These are phyloP conservation scores for Drusus annulatus DNA, from an alignment of 1,140 invertebrate species.

Conservation along the genomic window DNA sequence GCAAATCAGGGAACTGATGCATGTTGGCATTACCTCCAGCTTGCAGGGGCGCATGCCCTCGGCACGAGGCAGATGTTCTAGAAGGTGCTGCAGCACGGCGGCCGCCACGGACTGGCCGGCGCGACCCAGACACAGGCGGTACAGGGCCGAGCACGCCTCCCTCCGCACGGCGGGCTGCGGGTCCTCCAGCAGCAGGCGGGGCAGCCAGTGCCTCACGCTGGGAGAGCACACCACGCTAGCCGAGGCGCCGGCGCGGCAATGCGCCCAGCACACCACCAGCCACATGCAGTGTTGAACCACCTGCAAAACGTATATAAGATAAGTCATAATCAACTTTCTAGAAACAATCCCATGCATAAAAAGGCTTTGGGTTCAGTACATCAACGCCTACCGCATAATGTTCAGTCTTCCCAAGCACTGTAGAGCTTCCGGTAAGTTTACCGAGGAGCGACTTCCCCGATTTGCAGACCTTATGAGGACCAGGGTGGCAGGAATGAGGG, in stretches of 20 bases:
- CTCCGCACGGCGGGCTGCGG: constrained; percentile 80
- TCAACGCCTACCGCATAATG: too few species aligned
- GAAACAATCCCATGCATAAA: too few species aligned
- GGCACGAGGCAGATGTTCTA: constrained; percentile 85
- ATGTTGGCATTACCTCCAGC: constrained; percentile 66
- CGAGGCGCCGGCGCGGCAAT: constrained; percentile 66
- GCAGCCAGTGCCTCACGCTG: constrained; percentile 65
- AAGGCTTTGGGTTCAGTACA: too few species aligned
- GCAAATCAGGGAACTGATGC: too few species aligned
- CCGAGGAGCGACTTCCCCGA: too few species aligned
- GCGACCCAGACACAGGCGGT: constrained; percentile 83
- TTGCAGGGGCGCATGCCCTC: constrained; percentile 86
- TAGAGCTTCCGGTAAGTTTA: too few species aligned
- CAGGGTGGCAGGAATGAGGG: too few species aligned
- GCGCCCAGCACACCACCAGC: constrained; percentile 70
- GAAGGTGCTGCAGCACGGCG: constrained; percentile 84
- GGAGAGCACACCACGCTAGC: constrained; percentile 66
- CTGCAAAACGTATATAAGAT: too few species aligned
- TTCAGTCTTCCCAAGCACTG: too few species aligned
- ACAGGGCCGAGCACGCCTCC: constrained; percentile 91
- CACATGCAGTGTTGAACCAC: constrained; percentile 63
- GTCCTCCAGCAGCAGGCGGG: constrained; percentile 67
- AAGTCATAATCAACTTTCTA: too few species aligned
- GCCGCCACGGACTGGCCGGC: constrained; percentile 61
- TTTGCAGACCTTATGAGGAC: too few species aligned